Percentiles rank a stretch among this genome's conserved stretches.
Conservation (phyloP, 2,797 vertebrate genomes). For the Propithecus perrieri region DNA sequence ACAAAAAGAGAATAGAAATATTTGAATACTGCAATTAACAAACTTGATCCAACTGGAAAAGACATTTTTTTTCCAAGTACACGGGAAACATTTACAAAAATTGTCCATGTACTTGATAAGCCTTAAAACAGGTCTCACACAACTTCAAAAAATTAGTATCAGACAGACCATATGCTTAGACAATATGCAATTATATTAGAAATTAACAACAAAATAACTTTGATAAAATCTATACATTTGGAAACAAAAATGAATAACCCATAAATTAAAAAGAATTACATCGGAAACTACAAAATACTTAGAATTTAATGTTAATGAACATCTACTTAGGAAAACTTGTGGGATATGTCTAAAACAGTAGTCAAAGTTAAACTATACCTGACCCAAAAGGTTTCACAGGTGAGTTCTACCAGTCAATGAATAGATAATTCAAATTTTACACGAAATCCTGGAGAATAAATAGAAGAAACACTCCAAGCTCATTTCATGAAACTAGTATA, state of each 20-base stretch:
- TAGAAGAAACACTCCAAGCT: background rate
- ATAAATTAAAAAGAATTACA: conserved; percentile 6
- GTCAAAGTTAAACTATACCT: background rate
- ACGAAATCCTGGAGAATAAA: background rate
- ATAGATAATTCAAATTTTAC: background rate
- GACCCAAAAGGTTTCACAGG: background rate
- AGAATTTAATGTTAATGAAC: background rate
- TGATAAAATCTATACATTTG: background rate
- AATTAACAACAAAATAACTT: background rate
- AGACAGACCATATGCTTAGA: background rate
- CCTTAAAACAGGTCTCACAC: background rate
- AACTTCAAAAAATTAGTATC: background rate
- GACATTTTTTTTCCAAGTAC: background rate
- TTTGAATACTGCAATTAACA: background rate
- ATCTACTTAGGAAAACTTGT: background rate
- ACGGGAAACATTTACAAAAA: conserved; percentile 27
- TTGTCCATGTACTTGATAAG: background rate
- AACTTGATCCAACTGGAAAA: background rate
- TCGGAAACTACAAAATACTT: background rate
- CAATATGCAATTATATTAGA: background rate
- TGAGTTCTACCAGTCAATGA: background rate
- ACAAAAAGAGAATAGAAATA: background rate
- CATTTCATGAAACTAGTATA: background rate
- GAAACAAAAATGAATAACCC: conserved; percentile 12
- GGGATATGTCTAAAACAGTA: background rate